Conservation (phyloP, 2,888 invertebrate genomes). For the Synergus laeviventris region DNA sequence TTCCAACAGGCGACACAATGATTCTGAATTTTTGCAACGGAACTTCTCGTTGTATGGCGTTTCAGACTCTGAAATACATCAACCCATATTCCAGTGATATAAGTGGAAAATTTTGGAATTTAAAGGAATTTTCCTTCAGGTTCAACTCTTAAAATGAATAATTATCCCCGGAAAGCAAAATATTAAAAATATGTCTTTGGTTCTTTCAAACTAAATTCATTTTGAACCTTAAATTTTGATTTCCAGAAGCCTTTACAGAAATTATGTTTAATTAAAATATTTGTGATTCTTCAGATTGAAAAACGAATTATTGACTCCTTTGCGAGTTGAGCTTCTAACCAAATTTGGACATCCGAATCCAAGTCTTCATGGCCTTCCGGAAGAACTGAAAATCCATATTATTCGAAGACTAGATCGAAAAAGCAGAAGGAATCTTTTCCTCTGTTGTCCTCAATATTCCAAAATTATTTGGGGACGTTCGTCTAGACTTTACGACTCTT, state of each 20-base stretch:
- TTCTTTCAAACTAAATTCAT: no score
- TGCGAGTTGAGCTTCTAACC: constrained; percentile 78
- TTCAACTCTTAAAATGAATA: constrained; percentile 47
- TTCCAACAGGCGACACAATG: constrained; percentile 67
- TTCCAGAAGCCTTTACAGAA: background rate
- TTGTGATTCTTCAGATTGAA: constrained; percentile 75
- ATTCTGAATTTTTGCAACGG: constrained; percentile 61
- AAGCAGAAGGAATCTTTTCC: constrained; percentile 9
- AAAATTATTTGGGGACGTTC: background rate
- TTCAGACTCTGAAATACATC: constrained; percentile 64
- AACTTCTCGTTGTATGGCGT: constrained; percentile 53
- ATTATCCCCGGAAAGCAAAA: background rate
- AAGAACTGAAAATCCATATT: constrained; percentile 71
- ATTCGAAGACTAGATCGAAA: constrained; percentile 58
- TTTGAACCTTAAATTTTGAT: no score
- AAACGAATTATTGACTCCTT: constrained; percentile 78
- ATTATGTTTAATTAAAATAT: background rate
- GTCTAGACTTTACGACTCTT: background rate
- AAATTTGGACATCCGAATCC: constrained; percentile 71
- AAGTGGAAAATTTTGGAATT: constrained; percentile 62
- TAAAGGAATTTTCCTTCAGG: constrained; percentile 67
- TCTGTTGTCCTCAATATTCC: constrained; percentile 15
- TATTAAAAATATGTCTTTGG: no score
- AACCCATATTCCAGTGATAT: constrained; percentile 64
- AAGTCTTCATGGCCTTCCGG: constrained; percentile 73